A percentile compares a stretch with the other conserved stretches of the same genome.
These are phyloP conservation scores for Venustoraphidia nigricollis DNA, from an alignment of 2,888 invertebrate species.

Conservation along the genomic window DNA sequence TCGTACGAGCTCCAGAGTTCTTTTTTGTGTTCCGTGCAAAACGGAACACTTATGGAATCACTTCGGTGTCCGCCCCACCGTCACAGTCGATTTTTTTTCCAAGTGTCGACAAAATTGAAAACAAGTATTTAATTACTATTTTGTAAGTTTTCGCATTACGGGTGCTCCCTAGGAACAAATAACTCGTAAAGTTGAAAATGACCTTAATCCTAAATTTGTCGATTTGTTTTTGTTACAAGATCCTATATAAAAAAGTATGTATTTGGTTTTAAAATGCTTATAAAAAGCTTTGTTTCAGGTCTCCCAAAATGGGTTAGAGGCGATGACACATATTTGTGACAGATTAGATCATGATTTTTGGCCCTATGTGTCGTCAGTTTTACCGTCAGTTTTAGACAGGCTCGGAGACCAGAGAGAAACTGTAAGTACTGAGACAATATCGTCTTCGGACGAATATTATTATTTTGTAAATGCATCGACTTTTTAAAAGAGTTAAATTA, in stretches of 20 bases:
- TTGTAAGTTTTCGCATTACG: no score
- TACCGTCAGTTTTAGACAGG: slow-evolving; percentile 72
- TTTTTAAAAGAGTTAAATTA: no score
- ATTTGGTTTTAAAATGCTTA: not conserved
- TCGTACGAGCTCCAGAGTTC: no score
- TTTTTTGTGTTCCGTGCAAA: no score
- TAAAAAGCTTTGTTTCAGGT: slow-evolving; percentile 41
- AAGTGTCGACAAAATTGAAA: no score
- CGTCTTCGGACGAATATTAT: not conserved
- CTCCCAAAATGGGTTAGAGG: slow-evolving; percentile 81
- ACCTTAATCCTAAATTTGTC: not conserved
- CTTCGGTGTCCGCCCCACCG: no score
- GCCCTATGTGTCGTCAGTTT: slow-evolving; percentile 66
- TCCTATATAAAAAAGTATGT: slow-evolving; percentile 3
- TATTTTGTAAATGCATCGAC: not conserved
- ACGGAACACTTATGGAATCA: no score
- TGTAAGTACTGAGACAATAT: slow-evolving; percentile 11
- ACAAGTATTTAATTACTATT: no score
- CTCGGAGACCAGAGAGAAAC: slow-evolving; percentile 33
- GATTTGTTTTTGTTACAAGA: slow-evolving; percentile 6
- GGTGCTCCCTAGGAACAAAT: no score
- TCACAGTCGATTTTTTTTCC: no score
- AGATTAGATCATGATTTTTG: slow-evolving; percentile 77
- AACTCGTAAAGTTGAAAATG: no score
- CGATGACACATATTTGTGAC: slow-evolving; percentile 71